These are phyloP conservation scores for Panurus biarmicus DNA, from an alignment of 2,113 vertebrate genomes.

Conservation along the genomic window DNA sequence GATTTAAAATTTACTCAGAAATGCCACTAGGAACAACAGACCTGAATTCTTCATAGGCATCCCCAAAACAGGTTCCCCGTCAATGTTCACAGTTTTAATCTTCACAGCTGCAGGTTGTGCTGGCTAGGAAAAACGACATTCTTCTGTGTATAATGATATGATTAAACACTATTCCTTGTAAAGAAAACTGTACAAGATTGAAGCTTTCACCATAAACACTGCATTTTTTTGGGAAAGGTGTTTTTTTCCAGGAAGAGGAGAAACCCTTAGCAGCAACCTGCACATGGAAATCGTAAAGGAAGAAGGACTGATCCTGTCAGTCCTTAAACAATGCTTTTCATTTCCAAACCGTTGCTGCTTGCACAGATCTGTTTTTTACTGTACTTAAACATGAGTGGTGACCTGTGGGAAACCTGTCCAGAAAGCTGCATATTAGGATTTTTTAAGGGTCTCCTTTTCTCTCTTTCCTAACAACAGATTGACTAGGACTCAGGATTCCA, in stretches of 20 bases:
- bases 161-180: neutral
- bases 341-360: neutral
- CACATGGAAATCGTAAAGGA: neutral
- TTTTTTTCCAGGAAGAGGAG: neutral
- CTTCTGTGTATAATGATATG: neutral
- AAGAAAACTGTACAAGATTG: neutral
- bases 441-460: neutral
- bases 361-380: neutral
- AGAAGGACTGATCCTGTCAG: neutral
- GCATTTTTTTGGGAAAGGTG: neutral
- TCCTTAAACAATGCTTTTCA: neutral
- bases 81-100: neutral
- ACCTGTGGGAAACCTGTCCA: neutral
- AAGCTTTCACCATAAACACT: neutral
- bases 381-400: neutral
- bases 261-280: neutral
- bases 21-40: neutral
- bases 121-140: accelerated
- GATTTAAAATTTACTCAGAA: neutral
- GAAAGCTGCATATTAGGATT: neutral
- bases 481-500: neutral
- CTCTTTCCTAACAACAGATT: neutral
- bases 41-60: neutral
- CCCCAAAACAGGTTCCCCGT: neutral
- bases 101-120: neutral